Conservation (phyloP, 2,113 vertebrate genomes). For the Etheostoma cragini region DNA sequence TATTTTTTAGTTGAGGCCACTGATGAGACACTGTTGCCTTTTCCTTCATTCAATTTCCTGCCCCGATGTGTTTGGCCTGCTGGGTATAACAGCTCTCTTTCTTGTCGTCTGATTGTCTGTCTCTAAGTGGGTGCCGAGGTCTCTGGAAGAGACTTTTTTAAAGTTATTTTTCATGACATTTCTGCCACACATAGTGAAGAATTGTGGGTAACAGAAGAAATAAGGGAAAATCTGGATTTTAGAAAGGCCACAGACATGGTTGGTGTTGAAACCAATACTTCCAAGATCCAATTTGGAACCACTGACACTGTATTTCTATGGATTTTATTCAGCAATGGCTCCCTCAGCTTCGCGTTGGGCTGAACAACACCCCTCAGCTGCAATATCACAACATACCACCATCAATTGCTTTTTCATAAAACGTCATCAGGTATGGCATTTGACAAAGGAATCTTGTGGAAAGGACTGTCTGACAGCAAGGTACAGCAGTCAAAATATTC, state of each 20-base stretch:
- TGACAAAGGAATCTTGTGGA: too few species aligned
- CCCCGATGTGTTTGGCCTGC: constrained; percentile 1
- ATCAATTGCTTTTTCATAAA: too few species aligned
- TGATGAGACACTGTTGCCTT: not conserved
- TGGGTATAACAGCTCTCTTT: constrained; percentile 21
- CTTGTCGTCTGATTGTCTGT: constrained; percentile 35
- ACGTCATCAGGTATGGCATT: too few species aligned
- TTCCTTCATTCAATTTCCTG: not conserved
- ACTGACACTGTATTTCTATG: not conserved
- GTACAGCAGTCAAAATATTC: too few species aligned
- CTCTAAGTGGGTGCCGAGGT: constrained; percentile 14
- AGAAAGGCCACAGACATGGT: constrained; percentile 1
- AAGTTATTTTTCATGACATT: constrained; percentile 25
- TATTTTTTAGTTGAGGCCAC: not conserved
- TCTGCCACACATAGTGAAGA: constrained; percentile 15
- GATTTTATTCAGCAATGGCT: too few species aligned
- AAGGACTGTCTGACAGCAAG: too few species aligned
- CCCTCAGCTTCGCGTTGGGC: too few species aligned
- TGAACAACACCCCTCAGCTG: too few species aligned
- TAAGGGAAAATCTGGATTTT: not conserved
- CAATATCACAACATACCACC: too few species aligned
- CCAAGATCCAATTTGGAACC: not conserved
- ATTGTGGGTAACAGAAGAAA: constrained; percentile 14
- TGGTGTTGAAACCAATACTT: not conserved
- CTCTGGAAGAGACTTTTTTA: not conserved